Evolutionary conservation across 2,113 vertebrate species (phyloP), one percentile per base, ranked within the genome.

Genomic region (Scopus umbretta): DNA sequence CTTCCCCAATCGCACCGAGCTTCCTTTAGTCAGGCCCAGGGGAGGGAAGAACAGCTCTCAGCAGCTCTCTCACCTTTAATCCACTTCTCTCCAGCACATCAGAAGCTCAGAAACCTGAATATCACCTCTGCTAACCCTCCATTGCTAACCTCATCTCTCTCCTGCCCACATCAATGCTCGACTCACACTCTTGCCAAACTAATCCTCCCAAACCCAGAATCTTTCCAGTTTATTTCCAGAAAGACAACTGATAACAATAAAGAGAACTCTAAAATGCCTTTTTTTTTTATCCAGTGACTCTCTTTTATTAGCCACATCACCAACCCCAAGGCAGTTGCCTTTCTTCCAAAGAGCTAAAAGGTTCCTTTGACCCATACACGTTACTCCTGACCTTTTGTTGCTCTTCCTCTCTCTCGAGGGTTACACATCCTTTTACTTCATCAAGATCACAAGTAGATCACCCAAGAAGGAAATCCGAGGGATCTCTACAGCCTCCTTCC

Each of bases 1-100:
- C 73, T 52, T 49, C 34, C 53, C 49, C 8, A 2, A 47, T 1
- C 1, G 0, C 62, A 16, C 47, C 8, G 61, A 76, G 79, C 53
- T 88, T 42, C 85, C 73, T 49, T 75, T 30, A 52, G 59, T 4
- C 16, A 42, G 72, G 55, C 32, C 42, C 27, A 55, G 49, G 30
- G 72, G 47, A 87, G 27, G 45, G 26, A 62, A 61, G 53, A 93
- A 55, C 2, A 92, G 75, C 85, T 83, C 80, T 16, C 92, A 63
- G 72, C 72, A 81, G 83, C 72, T 32, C 90, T 32, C 58, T 62
- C 56, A 52, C 75, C 94, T 90, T 65, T 92, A 94, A 94, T 86
- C 86, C 78, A n/a, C 86, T 94, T 92, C 73, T 49, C 68, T 50
- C 56, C 49, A 75, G 83, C 76, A 27, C 2, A 65, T 45, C 92